phyloP scores from a whole-genome alignment of 2,888 invertebrate genomes.

The Andrena haemorrhoa region DNA sequence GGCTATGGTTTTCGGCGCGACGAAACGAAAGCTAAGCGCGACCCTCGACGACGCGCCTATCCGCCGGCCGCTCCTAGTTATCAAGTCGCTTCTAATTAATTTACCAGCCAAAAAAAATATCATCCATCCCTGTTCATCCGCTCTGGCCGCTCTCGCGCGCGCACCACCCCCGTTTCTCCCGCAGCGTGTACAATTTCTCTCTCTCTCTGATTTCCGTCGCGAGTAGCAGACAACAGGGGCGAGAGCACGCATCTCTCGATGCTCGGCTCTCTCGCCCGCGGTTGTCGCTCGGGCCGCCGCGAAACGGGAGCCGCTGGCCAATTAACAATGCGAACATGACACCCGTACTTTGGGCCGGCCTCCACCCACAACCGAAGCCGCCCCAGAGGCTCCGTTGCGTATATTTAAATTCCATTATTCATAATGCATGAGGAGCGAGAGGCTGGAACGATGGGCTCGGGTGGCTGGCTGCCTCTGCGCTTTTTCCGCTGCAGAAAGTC shows the following conservation, averaged over 20 bases:
- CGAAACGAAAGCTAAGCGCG: constrained; percentile 65
- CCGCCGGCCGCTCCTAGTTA: constrained; percentile 72
- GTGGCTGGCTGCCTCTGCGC: constrained; percentile 56
- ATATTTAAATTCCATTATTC: constrained; percentile 83
- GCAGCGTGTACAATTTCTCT: constrained; percentile 25
- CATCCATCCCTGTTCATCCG: constrained; percentile 18
- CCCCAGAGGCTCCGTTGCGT: constrained; percentile 72
- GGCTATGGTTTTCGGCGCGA: constrained; percentile 67
- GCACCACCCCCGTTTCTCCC: not conserved
- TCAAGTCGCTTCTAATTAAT: constrained; percentile 80
- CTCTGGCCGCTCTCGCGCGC: not conserved
- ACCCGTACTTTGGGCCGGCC: constrained; percentile 67
- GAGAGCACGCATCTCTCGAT: constrained; percentile 29
- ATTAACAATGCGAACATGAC: constrained; percentile 82
- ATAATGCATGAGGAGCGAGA: constrained; percentile 80
- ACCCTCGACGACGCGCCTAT: constrained; percentile 60
- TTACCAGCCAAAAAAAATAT: constrained; percentile 74
- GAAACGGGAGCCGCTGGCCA: constrained; percentile 74
- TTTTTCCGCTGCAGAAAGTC: constrained; percentile 74
- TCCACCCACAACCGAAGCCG: constrained; percentile 70
- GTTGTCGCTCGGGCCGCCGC: constrained; percentile 59
- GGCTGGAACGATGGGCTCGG: constrained; percentile 40
- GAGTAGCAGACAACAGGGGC: constrained; percentile 45
- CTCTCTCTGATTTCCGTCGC: constrained; percentile 34
- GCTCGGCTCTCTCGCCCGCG: constrained; percentile 31